phyloP scores from a whole-genome alignment of 2,797 vertebrate species.

The Channa striata region DNA sequence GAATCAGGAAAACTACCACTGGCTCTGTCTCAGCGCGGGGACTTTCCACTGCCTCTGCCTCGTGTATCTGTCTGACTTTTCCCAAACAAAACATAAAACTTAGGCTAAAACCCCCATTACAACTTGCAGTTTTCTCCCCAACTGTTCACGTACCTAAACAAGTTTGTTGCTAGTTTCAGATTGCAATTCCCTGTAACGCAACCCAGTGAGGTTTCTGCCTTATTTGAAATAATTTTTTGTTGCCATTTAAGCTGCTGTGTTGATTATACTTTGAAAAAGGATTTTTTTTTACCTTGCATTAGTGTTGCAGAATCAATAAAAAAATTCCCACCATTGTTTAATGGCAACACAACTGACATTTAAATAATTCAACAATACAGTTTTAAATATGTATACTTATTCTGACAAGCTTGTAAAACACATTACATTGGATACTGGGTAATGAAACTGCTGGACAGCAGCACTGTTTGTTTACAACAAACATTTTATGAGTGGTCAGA shows the following conservation, averaged over 20 bases:
- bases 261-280: background rate
- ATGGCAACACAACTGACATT: too few species aligned
- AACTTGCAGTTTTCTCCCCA: constrained; percentile 24
- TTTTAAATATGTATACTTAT: constrained; percentile 3
- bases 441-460: background rate
- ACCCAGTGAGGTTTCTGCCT: background rate
- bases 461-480: background rate
- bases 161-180: background rate
- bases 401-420: background rate
- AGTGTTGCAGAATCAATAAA: background rate
- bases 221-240: background rate
- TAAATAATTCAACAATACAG: background rate
- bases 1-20: constrained; percentile 89
- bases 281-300: background rate
- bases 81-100: constrained; percentile 65
- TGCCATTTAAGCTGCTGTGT: background rate
- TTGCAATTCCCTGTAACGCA: background rate
- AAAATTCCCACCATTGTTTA: too few species aligned
- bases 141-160: constrained; percentile 11
- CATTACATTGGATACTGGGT: background rate
- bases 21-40: constrained; percentile 88
- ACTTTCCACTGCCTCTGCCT: constrained; percentile 91
- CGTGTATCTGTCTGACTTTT: constrained; percentile 62
- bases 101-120: constrained; percentile 17
- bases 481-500: background rate